Evolutionary conservation across 1,140 invertebrate genomes (phyloP), one percentile per base, ranked within the genome.

Genomic region (Microplitis demolitor): DNA sequence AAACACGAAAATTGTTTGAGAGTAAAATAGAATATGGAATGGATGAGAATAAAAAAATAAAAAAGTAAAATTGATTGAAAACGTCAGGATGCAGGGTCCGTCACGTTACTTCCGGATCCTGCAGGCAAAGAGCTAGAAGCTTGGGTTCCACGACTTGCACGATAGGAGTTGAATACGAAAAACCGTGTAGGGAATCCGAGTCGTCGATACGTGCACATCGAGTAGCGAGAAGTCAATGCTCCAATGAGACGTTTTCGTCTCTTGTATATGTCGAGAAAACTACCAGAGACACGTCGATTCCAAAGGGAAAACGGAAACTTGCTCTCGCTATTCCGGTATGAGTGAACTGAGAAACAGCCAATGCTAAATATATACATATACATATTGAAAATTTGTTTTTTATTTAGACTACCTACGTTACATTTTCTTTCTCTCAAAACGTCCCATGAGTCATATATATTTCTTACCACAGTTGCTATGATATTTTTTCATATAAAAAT

Each of bases 71-170:
- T 33, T 73, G 72, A 73, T 73, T 68, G 66, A 73, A 73, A 63
- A 73, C 39, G 72, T 73, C 66, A 45, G 66, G 72, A 73, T 63
- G 66, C 60, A 37, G 54, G 64, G 72, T 73, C 66, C 72, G 72
- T 73, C 72, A 73, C 72, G 72, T 73, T 51, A 73, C 66, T 73
- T 73, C 72, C 72, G 72, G 72, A 63, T 73, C 31, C 45, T 31
- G 39, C 45, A 24, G 54, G 9, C 14, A 37, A 39, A 34, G 24
- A 9, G 37, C n/a, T 45, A 33, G 68, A 37, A n/a, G 71, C 50
- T 31, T n/a, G 50, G 33, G 58, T 24, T 24, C 24, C 24, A 24
- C 24, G 24, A 24, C 39, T 45, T 45, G 16, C 51, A n/a, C 4
- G 11, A 64, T 58, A 62, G 53, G 51, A 14, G 35, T 35, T 71